phyloP scores from a whole-genome alignment of 2,797 vertebrate genomes.

The Myoxocephalus aenaeus region DNA sequence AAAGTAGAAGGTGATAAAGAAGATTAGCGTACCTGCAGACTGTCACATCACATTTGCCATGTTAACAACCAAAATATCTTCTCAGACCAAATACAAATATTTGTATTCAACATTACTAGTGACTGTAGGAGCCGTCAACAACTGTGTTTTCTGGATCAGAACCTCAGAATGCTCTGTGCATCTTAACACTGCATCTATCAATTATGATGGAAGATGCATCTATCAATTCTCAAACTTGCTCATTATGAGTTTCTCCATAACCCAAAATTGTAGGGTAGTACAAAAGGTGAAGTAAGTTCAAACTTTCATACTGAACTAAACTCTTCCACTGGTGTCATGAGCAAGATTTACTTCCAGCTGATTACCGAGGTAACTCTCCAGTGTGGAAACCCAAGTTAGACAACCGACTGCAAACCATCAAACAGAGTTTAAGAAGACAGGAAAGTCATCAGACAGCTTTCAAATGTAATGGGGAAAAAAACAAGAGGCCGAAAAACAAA shows the following conservation, averaged over 20 bases:
- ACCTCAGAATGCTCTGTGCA: background rate
- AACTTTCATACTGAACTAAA: background rate
- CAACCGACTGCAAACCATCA: conserved; percentile 13
- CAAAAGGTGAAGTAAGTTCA: background rate
- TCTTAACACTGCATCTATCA: background rate
- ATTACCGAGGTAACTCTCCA: conserved; percentile 49
- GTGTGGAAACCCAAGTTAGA: conserved; percentile 42
- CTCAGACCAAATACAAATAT: conserved; percentile 31
- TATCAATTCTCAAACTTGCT: background rate
- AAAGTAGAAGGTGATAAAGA: conserved; percentile 76
- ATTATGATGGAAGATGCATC: no score
- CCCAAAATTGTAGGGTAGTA: background rate
- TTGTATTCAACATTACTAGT: conserved; percentile 4
- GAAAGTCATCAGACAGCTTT: conserved; percentile 10
- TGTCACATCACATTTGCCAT: conserved; percentile 61
- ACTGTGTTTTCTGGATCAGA: conserved; percentile 6
- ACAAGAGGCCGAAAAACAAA: conserved; percentile 2
- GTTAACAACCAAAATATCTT: conserved; percentile 32
- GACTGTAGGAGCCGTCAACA: conserved; percentile 6
- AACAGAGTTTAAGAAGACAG: conserved; percentile 4
- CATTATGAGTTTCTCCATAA: conserved; percentile 26
- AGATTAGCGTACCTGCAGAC: conserved; percentile 70
- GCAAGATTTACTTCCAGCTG: conserved; percentile 50
- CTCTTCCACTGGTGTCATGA: conserved; percentile 19
- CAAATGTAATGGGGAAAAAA: conserved; percentile 14